Conservation (phyloP, 92 coral and sea anemone genomes). For the Palythoa grandiflora region DNA sequence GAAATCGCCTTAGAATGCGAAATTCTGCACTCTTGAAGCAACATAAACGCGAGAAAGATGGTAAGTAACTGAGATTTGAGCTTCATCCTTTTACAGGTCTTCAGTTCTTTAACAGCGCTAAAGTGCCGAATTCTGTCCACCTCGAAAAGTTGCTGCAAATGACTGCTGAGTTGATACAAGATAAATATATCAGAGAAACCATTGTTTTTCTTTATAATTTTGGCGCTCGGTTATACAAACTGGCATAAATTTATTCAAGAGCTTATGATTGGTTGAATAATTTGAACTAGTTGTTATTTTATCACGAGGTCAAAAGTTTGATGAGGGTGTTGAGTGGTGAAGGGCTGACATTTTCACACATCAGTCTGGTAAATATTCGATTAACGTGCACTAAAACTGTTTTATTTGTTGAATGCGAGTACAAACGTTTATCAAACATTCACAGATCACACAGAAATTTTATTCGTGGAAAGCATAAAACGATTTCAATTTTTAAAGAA, state of each 20-base stretch:
- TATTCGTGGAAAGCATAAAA: too few species aligned
- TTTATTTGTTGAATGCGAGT: too few species aligned
- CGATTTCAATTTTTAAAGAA: too few species aligned
- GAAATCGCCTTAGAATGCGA: constrained; percentile 6
- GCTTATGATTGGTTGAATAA: background rate
- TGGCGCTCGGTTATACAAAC: background rate
- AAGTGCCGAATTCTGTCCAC: background rate
- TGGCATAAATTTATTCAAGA: background rate
- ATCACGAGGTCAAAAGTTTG: too few species aligned
- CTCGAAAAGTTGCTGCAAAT: background rate
- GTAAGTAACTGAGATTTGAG: background rate
- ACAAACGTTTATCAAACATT: too few species aligned
- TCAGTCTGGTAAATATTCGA: too few species aligned
- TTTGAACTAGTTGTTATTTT: background rate
- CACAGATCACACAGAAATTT: too few species aligned
- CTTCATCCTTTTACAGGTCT: background rate
- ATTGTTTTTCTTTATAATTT: background rate
- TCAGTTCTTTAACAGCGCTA: too few species aligned
- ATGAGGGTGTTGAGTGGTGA: too few species aligned
- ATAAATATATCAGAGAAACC: background rate
- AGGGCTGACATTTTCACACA: too few species aligned
- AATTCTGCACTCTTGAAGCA: background rate
- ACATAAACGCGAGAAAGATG: background rate
- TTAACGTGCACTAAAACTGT: too few species aligned
- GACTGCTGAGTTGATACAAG: background rate